Evolutionary conservation across 2,797 vertebrate genomes (phyloP), one percentile per base, ranked within the genome.

Genomic region (Brachymystax lenok): DNA sequence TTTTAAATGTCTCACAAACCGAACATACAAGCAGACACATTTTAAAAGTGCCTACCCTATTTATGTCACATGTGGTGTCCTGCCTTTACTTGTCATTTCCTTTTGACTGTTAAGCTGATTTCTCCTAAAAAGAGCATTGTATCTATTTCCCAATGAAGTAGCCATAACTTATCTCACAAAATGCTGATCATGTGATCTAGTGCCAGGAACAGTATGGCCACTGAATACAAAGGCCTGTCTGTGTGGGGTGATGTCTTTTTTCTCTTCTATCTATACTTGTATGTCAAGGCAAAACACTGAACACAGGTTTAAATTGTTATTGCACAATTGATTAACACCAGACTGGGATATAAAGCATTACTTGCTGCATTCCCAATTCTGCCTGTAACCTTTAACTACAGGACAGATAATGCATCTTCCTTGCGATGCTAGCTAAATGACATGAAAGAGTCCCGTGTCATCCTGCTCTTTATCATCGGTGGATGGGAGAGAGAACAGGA

Each of bases 201-300:
- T 89, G 83, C 86, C 88, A 90, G 86, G 79, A 74, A 78, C 87
- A 85, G 90, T 87, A 27, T 13, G 8, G n/a, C 24, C 24, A 6
- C 56, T 64, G n/a, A 24, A 27, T 19, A 64, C 21, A 64, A 64
- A 27, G 10, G 61, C 61, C 24, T 17, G 33, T 35, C 28, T 33
- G 19, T 66, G 63, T 13, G 21, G 63, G 21, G 24, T 16, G 64
- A 35, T 3, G 7, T n/a, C 21, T 28, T 5, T 14, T 30, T 33
- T 7, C 8, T 35, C 3, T 5, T 33, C 28, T 69, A 33, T 33
- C 66, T 33, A 35, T 68, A 68, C 13, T 46, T 14, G 54, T 59
- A 19, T 56, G 56, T 59, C 6, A 21, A 59, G n/a, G 56, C 56
- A 46, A 59, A 19, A 19, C n/a, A n/a, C 56, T 59, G n/a, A 21